phyloP scores from a whole-genome alignment of 2,113 vertebrate species.

The Halcyon malimbica region DNA sequence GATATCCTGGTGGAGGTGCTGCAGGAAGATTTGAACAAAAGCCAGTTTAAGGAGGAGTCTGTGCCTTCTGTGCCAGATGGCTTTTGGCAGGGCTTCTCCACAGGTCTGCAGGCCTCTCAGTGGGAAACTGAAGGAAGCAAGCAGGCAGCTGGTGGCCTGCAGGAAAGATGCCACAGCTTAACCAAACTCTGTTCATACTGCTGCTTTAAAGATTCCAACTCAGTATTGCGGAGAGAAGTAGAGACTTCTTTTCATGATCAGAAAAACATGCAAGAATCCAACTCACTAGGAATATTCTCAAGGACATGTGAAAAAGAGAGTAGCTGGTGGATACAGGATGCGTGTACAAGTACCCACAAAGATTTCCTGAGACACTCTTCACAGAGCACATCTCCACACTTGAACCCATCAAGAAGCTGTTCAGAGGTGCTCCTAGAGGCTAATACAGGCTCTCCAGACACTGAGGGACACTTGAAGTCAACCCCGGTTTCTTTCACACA shows the following conservation, averaged over 20 bases:
- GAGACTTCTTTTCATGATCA: fast-evolving
- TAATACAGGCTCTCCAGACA: neutral
- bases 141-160: neutral
- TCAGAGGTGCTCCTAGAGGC: neutral
- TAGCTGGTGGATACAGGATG: neutral
- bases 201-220: fast-evolving
- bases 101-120: neutral
- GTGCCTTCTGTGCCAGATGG: neutral
- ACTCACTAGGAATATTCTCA: neutral
- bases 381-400: neutral
- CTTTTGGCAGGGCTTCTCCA: neutral
- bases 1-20: slow-evolving; percentile 86
- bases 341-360: fast-evolving
- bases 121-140: neutral
- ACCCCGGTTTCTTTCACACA: neutral
- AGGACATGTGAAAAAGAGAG: neutral
- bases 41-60: neutral
- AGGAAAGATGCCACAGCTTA: neutral
- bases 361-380: neutral
- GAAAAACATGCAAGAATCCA: fast-evolving
- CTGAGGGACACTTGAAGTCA: neutral
- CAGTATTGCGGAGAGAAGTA: fast-evolving
- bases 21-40: slow-evolving; percentile 82
- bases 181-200: fast-evolving
- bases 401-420: neutral